phyloP scores from a whole-genome alignment of 2,888 invertebrate species.

The Eustalomyia histrio region DNA sequence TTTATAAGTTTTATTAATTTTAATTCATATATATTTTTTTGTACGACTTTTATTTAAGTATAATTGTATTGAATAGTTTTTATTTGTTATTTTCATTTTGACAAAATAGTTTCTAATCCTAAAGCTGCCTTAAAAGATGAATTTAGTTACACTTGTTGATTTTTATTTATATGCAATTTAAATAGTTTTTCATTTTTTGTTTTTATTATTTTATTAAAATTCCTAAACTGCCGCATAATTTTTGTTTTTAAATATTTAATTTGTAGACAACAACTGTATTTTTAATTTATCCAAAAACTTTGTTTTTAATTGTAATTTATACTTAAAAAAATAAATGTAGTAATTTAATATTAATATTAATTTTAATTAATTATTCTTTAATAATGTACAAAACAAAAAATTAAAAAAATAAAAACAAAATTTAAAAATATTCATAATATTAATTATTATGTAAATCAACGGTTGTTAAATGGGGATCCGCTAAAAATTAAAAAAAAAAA shows the following conservation, averaged over 20 bases:
- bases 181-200: not conserved
- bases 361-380: constrained; percentile 28
- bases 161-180: constrained; percentile 5
- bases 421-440: not conserved
- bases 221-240: constrained; percentile 40
- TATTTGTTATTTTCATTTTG: constrained; percentile 14
- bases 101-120: constrained; percentile 1
- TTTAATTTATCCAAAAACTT: not conserved
- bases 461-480: too few relatives aligned
- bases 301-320: constrained; percentile 20
- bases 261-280: not conserved
- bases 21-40: constrained; percentile 15
- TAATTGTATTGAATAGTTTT: constrained; percentile 26
- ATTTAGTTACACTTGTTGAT: constrained; percentile 6
- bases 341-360: constrained; percentile 25
- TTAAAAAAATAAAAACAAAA: constrained; percentile 1
- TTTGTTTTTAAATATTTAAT: not conserved
- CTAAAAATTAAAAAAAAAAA: too few relatives aligned
- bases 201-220: constrained; percentile 2
- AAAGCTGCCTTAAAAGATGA: constrained; percentile 46
- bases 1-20: constrained; percentile 43
- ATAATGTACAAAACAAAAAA: constrained; percentile 40
- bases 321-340: constrained; percentile 5
- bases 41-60: constrained; percentile 22
- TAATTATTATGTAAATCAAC: too few relatives aligned